Percentiles rank a stretch among this genome's conserved stretches.
phyloP scores from a whole-genome alignment of 2,113 vertebrate genomes.

The Tetrax tetrax region DNA sequence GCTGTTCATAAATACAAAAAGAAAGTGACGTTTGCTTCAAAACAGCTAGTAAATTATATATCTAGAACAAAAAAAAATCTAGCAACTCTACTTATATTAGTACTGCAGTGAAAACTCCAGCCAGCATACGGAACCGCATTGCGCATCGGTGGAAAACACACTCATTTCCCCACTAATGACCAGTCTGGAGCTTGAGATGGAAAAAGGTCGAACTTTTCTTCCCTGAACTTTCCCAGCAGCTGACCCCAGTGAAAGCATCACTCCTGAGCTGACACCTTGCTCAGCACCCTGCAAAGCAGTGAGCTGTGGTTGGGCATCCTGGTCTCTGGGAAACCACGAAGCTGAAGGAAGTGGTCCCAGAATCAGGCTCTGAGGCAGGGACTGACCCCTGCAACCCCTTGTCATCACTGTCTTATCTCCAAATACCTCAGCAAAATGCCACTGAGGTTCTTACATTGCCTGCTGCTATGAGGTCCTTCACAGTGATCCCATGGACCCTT shows the following conservation, averaged over 20 bases:
- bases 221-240: neutral
- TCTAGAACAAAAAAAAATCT: neutral
- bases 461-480: neutral
- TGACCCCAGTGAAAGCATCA: neutral
- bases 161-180: neutral
- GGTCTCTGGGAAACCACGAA: fast-evolving
- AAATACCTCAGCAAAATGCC: neutral
- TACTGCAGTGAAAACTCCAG: neutral
- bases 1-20: neutral
- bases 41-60: conserved; percentile 10
- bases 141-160: fast-evolving
- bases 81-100: neutral
- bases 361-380: neutral
- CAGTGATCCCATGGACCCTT: neutral
- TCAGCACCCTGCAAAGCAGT: neutral
- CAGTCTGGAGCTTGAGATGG: neutral
- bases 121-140: fast-evolving
- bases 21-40: neutral
- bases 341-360: fast-evolving
- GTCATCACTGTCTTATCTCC: neutral
- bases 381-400: fast-evolving
- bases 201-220: neutral
- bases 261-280: neutral
- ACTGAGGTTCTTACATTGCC: neutral
- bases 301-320: fast-evolving